Evolutionary conservation across 2,113 vertebrate genomes (phyloP), one percentile per base, ranked within the genome.

Genomic region (Oryzias woworae): DNA sequence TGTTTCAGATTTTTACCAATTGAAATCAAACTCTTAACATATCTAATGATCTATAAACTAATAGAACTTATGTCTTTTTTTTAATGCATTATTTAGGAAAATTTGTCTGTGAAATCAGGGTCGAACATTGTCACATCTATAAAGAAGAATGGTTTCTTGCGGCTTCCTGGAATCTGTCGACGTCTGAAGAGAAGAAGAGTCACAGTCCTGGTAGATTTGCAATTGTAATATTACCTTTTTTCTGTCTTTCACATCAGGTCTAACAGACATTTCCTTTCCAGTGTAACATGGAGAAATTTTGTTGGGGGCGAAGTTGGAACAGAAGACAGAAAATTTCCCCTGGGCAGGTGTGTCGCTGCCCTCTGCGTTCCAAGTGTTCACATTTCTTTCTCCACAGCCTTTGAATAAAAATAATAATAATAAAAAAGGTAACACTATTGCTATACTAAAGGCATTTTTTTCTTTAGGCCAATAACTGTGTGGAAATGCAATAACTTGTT

Each of bases 131-230:
- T 2, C 36, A 1, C 15, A 3, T 10, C 57, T 48, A 4, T 44
- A 16, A 55, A 49, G 60, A 26, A 24, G 13, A 28, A 7, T 2
- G 5, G n/a, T 4, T n/a, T 49, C 26, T 24, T n/a, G 14, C 63
- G 85, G 52, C 83, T 88, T 55, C 85, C 85, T 49, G 85, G 85
- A 70, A 66, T 88, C 7, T 88, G 87, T 52, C 62, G 62, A 2
- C 85, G 87, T 1, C 63, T 88, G 63, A 87, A 66, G 62, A 77
- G 83, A 71, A 75, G 83, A 26, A 74, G 87, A 62, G 24, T 87
- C 75, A 84, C 77, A 0, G 4, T 87, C 24, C 66, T 88, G 85
- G 87, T 88, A 84, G 69, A 58, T 18, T 20, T 20, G 20, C 20
- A 20, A 66, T 45, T 16, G 7, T 8, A 17, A 46, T 3, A 48